Percentiles rank a stretch among this genome's conserved stretches.
Conservation (phyloP, 1,140 invertebrate genomes). For the Aporrectodea caliginosa region DNA sequence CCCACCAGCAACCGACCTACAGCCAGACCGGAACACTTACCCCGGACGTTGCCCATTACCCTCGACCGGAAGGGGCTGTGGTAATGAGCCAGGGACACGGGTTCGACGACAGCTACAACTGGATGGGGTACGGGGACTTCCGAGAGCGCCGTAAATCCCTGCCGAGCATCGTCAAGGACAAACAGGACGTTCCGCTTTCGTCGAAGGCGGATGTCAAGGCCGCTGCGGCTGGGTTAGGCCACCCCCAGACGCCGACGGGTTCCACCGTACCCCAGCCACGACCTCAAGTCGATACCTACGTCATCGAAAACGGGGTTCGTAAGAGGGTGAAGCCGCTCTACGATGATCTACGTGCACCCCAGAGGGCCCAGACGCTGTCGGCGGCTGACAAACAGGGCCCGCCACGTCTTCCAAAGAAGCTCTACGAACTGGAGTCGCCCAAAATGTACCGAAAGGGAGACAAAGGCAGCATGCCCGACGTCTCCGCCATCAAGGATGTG, state of each 20-base stretch:
- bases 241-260: conserved; percentile 7
- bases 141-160: conserved; percentile 45
- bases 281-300: conserved; percentile 45
- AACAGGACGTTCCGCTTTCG: background rate
- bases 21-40: no score
- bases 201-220: background rate
- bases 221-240: background rate
- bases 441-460: conserved; percentile 36
- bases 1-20: no score
- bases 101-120: no score
- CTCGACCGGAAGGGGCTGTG: no score
- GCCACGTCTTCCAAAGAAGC: background rate
- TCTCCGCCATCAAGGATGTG: conserved; percentile 61
- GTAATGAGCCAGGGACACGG: no score
- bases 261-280: conserved; percentile 22
- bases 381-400: no score
- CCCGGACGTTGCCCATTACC: no score
- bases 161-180: conserved; percentile 36
- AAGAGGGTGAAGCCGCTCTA: conserved; percentile 49
- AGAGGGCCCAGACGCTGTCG: background rate
- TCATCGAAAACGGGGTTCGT: conserved; percentile 56
- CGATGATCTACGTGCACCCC: no score
- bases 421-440: conserved; percentile 21
- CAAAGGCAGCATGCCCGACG: conserved; percentile 77
- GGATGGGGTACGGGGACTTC: no score